These are phyloP conservation scores for Polylopha cassiicola DNA, from an alignment of 2,888 invertebrate genomes.

Conservation along the genomic window DNA sequence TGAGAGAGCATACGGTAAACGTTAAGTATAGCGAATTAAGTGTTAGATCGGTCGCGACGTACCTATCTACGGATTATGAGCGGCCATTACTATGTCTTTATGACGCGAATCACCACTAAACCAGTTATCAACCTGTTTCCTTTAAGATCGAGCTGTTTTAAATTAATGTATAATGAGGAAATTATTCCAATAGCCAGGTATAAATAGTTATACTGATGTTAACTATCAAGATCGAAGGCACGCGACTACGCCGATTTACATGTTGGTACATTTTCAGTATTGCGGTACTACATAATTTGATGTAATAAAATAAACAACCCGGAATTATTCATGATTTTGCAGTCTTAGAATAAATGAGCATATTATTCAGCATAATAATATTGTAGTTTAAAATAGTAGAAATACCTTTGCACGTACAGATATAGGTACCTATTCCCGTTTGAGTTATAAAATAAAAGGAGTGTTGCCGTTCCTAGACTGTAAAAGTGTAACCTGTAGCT, in stretches of 20 bases:
- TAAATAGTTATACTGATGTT: constrained; percentile 10
- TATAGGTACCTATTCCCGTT: too few species aligned
- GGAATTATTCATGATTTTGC: too few species aligned
- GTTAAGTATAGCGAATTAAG: constrained; percentile 1
- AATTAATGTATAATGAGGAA: constrained; percentile 16
- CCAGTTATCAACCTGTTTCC: constrained; percentile 17
- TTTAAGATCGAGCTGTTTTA: constrained; percentile 14
- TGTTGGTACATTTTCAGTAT: background rate
- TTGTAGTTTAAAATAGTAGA: too few species aligned
- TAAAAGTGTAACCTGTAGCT: too few species aligned
- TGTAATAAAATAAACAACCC: too few species aligned
- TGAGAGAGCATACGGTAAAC: constrained; percentile 5
- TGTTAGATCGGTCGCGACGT: constrained; percentile 1
- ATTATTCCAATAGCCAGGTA: constrained; percentile 13
- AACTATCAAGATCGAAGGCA: constrained; percentile 9
- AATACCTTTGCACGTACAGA: too few species aligned
- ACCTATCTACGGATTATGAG: constrained; percentile 8
- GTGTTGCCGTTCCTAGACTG: too few species aligned
- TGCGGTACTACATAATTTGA: background rate
- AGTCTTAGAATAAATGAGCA: too few species aligned
- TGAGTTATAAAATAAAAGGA: too few species aligned
- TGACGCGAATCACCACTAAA: constrained; percentile 16
- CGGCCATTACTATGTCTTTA: constrained; percentile 12
- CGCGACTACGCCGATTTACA: constrained; percentile 8
- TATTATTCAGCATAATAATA: too few species aligned